A percentile compares a stretch with the other conserved stretches of the same genome.
Evolutionary conservation across 2,113 vertebrate genomes (phyloP).

Genomic region (Chaetops frenatus): DNA sequence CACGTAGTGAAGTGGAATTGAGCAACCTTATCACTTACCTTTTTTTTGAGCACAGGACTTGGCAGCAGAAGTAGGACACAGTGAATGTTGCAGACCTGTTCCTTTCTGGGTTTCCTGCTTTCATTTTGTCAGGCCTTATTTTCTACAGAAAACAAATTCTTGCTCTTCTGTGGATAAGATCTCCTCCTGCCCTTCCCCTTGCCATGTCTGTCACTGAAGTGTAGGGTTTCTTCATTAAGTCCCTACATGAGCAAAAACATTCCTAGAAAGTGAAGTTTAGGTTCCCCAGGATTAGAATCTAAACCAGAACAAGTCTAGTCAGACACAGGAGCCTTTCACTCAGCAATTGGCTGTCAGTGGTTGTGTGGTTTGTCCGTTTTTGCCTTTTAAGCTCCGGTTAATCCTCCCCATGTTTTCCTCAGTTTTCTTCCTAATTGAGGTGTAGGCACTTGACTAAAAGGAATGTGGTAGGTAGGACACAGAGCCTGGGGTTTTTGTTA

Average conservation of each 20-base stretch:
- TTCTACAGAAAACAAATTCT: neutral
- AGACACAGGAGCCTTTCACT: neutral
- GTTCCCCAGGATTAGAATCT: conserved; percentile 17
- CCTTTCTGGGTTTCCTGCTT: neutral
- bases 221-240: conserved; percentile 42
- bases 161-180: neutral
- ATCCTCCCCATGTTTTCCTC: neutral
- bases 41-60: neutral
- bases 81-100: neutral
- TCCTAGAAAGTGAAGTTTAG: conserved; percentile 44
- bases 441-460: neutral
- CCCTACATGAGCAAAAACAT: conserved; percentile 4
- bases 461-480: neutral
- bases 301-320: neutral
- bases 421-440: neutral
- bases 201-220: neutral
- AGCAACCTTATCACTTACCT: rapidly evolving
- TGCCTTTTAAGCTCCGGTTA: neutral
- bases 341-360: neutral
- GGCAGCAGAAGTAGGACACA: neutral
- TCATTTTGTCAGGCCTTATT: neutral
- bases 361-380: neutral
- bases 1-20: neutral
- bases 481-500: neutral
- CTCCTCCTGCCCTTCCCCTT: neutral